phyloP scores from a whole-genome alignment of 2,888 invertebrate genomes.

The Hipparchia semele region DNA sequence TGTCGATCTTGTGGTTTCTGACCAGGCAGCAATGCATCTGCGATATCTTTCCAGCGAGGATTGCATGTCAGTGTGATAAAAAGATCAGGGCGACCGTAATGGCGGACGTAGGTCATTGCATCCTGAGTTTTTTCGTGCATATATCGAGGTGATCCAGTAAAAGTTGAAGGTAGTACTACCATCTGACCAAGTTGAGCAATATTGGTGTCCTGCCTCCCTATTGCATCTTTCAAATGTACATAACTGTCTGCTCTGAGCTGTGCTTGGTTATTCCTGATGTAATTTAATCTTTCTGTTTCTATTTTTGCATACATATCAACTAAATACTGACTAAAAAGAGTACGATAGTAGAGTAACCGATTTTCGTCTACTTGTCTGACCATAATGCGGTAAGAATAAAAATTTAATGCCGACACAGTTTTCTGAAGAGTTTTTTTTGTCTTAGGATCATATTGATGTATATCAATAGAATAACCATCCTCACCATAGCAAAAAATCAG shows the following conservation, averaged over 20 bases:
- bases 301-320: conserved; percentile 11
- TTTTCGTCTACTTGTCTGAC: background rate
- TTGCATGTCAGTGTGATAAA: conserved; percentile 29
- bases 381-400: background rate
- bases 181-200: conserved; percentile 8
- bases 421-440: background rate
- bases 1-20: conserved; percentile 26
- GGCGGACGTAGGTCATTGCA: conserved; percentile 26
- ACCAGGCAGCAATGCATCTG: conserved; percentile 12
- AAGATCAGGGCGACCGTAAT: conserved; percentile 24
- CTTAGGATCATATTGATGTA: background rate
- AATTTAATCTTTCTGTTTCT: conserved; percentile 19
- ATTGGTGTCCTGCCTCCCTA: background rate
- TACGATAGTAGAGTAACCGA: background rate
- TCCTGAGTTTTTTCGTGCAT: conserved; percentile 27
- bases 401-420: background rate
- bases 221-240: conserved; percentile 17
- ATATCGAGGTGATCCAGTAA: conserved; percentile 26
- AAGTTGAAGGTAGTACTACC: conserved; percentile 30
- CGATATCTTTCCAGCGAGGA: too few species aligned
- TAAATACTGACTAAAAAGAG: background rate
- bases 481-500: background rate
- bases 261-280: conserved; percentile 16
- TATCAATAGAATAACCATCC: background rate
- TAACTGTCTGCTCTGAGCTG: conserved; percentile 16